These are phyloP conservation scores for Alcis repandata DNA, from an alignment of 2,888 invertebrate species.

Conservation along the genomic window DNA sequence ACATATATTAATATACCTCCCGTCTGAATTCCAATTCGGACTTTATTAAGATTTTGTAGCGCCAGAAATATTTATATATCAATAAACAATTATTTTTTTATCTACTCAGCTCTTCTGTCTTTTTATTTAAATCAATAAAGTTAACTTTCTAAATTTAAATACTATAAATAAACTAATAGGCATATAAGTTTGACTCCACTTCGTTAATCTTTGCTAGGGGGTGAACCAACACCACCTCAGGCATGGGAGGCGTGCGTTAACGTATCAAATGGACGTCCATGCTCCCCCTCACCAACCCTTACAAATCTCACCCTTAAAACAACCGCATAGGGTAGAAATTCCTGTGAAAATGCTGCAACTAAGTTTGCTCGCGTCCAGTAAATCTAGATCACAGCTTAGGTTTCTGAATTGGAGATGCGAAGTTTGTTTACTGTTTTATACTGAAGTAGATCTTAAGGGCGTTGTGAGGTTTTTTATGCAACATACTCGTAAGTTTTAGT, in stretches of 20 bases:
- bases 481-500: too few species aligned
- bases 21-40: too few species aligned
- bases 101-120: too few species aligned
- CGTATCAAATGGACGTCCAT: slow-evolving; percentile 66
- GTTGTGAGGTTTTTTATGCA: slow-evolving; percentile 31
- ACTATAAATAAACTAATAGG: not conserved
- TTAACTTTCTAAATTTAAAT: not conserved
- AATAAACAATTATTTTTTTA: too few species aligned
- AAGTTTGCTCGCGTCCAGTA: slow-evolving; percentile 56
- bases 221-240: slow-evolving; percentile 75
- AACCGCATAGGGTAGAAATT: slow-evolving; percentile 45
- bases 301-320: slow-evolving; percentile 38
- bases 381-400: slow-evolving; percentile 67
- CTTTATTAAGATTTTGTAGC: not conserved
- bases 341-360: slow-evolving; percentile 7
- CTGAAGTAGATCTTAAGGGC: slow-evolving; percentile 10
- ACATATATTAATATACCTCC: too few species aligned
- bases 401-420: slow-evolving; percentile 62
- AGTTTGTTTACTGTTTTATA: slow-evolving; percentile 55
- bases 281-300: slow-evolving; percentile 37
- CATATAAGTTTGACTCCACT: slow-evolving; percentile 29
- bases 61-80: not conserved
- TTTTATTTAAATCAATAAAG: too few species aligned
- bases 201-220: slow-evolving; percentile 64
- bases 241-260: slow-evolving; percentile 71